Evolutionary conservation across 2,888 invertebrate species (phyloP).

Genomic region (Iselma pallidipennis): DNA sequence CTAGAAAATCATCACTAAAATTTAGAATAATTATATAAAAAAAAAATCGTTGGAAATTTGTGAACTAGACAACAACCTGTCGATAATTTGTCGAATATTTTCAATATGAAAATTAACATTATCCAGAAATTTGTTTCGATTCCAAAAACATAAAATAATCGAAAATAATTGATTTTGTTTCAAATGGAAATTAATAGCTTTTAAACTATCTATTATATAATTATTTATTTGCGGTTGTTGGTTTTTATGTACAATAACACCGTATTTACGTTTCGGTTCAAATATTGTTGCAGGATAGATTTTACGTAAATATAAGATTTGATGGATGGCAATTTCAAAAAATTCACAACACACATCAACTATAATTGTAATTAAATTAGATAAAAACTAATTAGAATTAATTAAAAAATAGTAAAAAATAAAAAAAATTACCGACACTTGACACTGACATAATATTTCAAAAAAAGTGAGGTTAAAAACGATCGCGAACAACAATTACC

Average conservation of each 20-base stretch:
- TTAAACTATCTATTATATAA: conserved; percentile 63
- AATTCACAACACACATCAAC: conserved; percentile 67
- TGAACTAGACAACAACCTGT: conserved; percentile 15
- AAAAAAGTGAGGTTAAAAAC: neutral
- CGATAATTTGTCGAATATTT: conserved; percentile 37
- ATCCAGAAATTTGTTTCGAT: conserved; percentile 54
- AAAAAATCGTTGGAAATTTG: neutral
- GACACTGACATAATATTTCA: neutral
- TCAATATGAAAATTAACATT: conserved; percentile 57
- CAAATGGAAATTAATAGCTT: conserved; percentile 58
- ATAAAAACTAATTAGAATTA: neutral
- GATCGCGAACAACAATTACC: neutral
- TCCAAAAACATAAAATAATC: conserved; percentile 58
- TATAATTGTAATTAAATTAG: conserved; percentile 51
- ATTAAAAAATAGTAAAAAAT: neutral
- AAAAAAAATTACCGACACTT: neutral
- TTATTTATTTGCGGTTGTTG: conserved; percentile 68
- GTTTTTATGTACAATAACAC: conserved; percentile 62
- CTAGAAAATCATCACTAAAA: conserved; percentile 63
- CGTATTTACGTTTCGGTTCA: conserved; percentile 66
- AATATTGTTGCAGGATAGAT: conserved; percentile 70
- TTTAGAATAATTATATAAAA: conserved; percentile 9
- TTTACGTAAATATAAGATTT: conserved; percentile 63
- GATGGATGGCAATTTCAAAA: conserved; percentile 67
- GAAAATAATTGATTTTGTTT: conserved; percentile 58